These are phyloP conservation scores for Bombyx mandarina DNA, from an alignment of 1,140 invertebrate genomes.

Conservation along the genomic window DNA sequence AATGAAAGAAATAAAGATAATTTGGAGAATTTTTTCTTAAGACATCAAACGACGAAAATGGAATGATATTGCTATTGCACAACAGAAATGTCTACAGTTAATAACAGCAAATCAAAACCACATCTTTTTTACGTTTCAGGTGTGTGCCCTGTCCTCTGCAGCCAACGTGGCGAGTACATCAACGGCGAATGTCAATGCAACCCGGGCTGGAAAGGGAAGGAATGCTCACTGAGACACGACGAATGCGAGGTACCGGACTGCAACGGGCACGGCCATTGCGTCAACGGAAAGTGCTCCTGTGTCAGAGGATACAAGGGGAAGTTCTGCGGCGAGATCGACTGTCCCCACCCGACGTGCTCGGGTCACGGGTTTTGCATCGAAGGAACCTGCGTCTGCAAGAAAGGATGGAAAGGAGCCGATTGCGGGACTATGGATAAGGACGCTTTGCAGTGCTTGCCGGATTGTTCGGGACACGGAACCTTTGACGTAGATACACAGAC, in stretches of 20 bases:
- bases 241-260: constrained; percentile 96
- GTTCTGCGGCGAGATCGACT: constrained; percentile 93
- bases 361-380: constrained; percentile 96
- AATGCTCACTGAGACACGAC: constrained; percentile 93
- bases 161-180: constrained; percentile 94
- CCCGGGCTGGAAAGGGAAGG: constrained; percentile 96
- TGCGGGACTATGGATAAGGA: constrained; percentile 94
- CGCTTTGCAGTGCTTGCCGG: constrained; percentile 92
- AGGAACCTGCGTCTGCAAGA: constrained; percentile 97
- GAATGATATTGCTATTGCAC: no score
- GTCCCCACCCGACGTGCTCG: constrained; percentile 95
- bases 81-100: no score
- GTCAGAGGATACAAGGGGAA: constrained; percentile 93
- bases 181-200: constrained; percentile 97
- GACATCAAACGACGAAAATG: no score
- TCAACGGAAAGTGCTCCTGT: constrained; percentile 94
- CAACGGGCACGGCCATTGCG: constrained; percentile 94
- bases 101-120: no score
- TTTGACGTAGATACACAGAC: constrained; percentile 94
- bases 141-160: constrained; percentile 96
- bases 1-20: no score
- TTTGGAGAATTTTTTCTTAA: no score
- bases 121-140: constrained; percentile 67
- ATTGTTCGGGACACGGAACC: constrained; percentile 94
- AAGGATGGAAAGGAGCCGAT: constrained; percentile 94